These are phyloP conservation scores for Thermophis baileyi DNA, from an alignment of 2,113 vertebrate species.

Conservation along the genomic window DNA sequence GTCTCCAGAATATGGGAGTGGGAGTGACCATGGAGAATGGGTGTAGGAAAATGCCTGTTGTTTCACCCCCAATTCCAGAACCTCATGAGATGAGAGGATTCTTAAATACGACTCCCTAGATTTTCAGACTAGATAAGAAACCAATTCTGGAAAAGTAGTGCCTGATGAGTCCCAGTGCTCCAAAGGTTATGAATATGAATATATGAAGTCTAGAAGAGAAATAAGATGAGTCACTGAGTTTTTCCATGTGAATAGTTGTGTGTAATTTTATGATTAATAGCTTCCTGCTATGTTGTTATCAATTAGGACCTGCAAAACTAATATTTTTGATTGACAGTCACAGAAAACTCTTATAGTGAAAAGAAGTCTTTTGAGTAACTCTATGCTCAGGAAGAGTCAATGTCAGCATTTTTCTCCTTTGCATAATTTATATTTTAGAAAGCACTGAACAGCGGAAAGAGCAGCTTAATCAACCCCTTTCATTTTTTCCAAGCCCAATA, in stretches of 20 bases:
- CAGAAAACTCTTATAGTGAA: neutral
- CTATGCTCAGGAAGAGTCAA: neutral
- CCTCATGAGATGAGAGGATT: neutral
- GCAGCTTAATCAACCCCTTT: neutral
- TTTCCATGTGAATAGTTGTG: neutral
- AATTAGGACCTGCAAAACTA: neutral
- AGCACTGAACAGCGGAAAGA: neutral
- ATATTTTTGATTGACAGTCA: neutral
- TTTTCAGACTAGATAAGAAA: neutral
- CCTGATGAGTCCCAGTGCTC: neutral
- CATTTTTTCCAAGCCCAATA: neutral
- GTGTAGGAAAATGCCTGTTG: neutral
- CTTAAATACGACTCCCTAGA: neutral
- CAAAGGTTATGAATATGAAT: neutral
- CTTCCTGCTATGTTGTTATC: neutral
- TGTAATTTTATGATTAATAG: neutral
- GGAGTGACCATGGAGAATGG: neutral
- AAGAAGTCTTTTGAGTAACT: neutral
- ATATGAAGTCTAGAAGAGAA: neutral
- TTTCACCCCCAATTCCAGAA: neutral
- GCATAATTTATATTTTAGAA: neutral
- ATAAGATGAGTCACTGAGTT: neutral
- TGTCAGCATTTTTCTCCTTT: neutral
- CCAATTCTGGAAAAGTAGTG: neutral
- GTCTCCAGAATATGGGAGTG: neutral